Conservation (phyloP, 2,888 invertebrate genomes). For the Aproaerema taeniolella region DNA sequence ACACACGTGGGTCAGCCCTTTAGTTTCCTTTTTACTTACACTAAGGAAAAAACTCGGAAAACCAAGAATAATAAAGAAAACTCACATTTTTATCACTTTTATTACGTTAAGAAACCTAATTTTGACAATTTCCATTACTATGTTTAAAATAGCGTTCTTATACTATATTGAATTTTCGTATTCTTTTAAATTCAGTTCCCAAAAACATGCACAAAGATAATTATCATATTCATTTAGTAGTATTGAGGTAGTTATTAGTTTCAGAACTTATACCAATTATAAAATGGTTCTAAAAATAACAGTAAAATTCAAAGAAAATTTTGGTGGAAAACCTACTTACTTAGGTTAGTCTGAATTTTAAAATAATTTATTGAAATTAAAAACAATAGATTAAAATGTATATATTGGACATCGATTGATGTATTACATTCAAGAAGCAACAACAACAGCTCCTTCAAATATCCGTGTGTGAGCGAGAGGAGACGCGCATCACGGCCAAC, state of each 20-base stretch:
- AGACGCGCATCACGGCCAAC: not conserved
- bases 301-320: slow-evolving; percentile 56
- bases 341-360: slow-evolving; percentile 25
- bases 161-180: slow-evolving; percentile 64
- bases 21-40: too few species aligned
- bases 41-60: too few species aligned
- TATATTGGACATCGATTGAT: slow-evolving; percentile 44
- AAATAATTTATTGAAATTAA: slow-evolving; percentile 39
- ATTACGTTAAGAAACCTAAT: slow-evolving; percentile 76
- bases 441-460: slow-evolving; percentile 47
- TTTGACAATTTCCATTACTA: slow-evolving; percentile 71
- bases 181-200: slow-evolving; percentile 61
- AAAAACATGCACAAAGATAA: slow-evolving; percentile 76
- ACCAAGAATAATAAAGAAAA: not conserved
- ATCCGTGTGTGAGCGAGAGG: slow-evolving; percentile 12
- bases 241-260: slow-evolving; percentile 78
- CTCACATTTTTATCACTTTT: slow-evolving; percentile 58
- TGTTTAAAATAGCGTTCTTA: slow-evolving; percentile 74
- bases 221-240: slow-evolving; percentile 75
- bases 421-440: slow-evolving; percentile 53
- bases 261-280: slow-evolving; percentile 76
- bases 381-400: slow-evolving; percentile 33
- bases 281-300: slow-evolving; percentile 71
- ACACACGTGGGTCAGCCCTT: too few species aligned
- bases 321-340: slow-evolving; percentile 39